Conservation (phyloP, 2,113 vertebrate species). For the Hippocampus comes region DNA sequence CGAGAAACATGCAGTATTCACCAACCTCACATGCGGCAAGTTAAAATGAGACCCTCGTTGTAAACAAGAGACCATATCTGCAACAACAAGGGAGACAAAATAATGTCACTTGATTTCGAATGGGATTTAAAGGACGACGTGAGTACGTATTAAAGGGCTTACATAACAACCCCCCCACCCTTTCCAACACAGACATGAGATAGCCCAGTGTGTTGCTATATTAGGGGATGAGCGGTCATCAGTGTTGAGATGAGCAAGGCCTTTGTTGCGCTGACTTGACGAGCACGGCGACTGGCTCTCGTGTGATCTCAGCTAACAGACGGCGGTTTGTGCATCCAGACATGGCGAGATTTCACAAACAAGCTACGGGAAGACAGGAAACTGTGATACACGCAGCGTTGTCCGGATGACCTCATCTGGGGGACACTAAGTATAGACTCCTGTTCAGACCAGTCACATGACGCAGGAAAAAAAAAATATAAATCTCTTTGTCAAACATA, state of each 20-base stretch:
- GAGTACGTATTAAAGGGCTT: constrained; percentile 11
- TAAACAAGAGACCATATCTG: constrained; percentile 82
- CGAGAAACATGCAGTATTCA: neutral
- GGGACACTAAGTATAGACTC: constrained; percentile 27
- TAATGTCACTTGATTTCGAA: neutral
- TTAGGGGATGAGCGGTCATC: constrained; percentile 38
- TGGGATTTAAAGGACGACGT: neutral
- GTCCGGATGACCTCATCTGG: constrained; percentile 21
- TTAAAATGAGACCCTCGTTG: constrained; percentile 79
- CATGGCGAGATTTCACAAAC: constrained; percentile 54
- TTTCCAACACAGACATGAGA: constrained; percentile 26
- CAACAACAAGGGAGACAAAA: constrained; percentile 22
- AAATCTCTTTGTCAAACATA: neutral
- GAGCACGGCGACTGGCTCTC: constrained; percentile 25
- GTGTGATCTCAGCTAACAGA: constrained; percentile 46
- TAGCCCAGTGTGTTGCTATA: constrained; percentile 31
- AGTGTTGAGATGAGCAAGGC: constrained; percentile 55
- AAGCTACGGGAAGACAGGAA: constrained; percentile 67
- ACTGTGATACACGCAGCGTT: constrained; percentile 36
- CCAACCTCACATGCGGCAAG: constrained; percentile 74
- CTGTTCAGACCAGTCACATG: constrained; percentile 2
- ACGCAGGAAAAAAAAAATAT: neutral
- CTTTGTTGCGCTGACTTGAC: constrained; percentile 56
- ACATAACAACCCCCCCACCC: constrained; percentile 15
- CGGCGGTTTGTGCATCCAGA: constrained; percentile 52